Evolutionary conservation across 2,797 vertebrate species (phyloP), one percentile per base, ranked within the genome.

Genomic region (Orestias chungarensis): DNA sequence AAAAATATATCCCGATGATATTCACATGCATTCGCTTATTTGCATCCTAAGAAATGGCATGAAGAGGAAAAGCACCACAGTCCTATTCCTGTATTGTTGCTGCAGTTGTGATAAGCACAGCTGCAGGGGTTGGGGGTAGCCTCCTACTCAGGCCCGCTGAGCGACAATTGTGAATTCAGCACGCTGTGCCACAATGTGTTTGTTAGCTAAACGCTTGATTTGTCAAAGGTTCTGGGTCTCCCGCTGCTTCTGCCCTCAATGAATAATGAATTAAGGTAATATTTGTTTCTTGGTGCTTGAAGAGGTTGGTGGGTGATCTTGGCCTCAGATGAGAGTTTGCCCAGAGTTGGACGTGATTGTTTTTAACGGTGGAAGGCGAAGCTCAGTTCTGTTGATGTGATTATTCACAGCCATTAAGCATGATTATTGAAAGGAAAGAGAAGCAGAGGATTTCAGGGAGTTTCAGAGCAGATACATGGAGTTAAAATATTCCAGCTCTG

Each of bases 241-340:
- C 68, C 42, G 43, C 82, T 86, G 81, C 86, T 76, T 89, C 85
- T 91, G 83, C 86, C 85, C 85, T 88, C 73, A 11, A 80, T 92
- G 86, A 92, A 91, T 92, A 91, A 92, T 92, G 86, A 91, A 89
- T 87, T 86, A 84, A 88, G 87, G 77, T 76, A 84, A 91, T 90
- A 88, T 90, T 86, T 82, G 57, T 85, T 66, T 90, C 81, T 85
- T 78, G 35, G 57, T 85, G 77, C 79, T 88, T 66, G 68, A 82
- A 77, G 74, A 87, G 82, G 90, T 90, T 84, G 89, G 89, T 72
- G 88, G 88, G 66, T 83, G 90, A 90, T 83, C 86, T 86, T 86
- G 86, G 80, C 84, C 88, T 83, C 1, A 44, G 77, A 90, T 86
- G 88, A 88, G 86, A 90, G 84, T 89, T 89, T 73, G 80, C 64